phyloP scores from a whole-genome alignment of 2,113 vertebrate species.

The Cricetomys ansorgei region DNA sequence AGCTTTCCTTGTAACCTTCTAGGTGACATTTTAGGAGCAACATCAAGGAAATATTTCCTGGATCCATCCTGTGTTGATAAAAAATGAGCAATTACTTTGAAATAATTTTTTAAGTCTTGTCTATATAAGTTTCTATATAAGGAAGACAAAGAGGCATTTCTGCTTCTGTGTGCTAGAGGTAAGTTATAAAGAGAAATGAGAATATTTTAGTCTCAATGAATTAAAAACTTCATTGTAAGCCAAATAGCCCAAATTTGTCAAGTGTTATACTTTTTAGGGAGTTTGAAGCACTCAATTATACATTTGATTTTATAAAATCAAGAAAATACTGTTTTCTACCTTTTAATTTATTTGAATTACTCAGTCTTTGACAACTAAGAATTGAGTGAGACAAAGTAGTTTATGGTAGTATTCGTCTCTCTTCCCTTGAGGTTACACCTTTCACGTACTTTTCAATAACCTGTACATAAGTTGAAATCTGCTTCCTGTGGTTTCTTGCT shows the following conservation, averaged over 20 bases:
- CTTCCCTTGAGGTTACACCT: neutral
- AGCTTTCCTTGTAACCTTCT: neutral
- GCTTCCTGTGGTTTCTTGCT: neutral
- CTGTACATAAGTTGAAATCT: neutral
- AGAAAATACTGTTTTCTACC: neutral
- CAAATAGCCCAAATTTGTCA: neutral
- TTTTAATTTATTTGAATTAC: neutral
- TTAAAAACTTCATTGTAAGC: conserved; percentile 21
- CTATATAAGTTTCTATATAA: conserved; percentile 63
- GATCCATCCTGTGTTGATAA: neutral
- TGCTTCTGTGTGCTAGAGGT: neutral
- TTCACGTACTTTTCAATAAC: neutral
- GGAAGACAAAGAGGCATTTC: conserved; percentile 50
- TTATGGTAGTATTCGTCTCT: neutral
- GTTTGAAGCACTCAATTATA: neutral
- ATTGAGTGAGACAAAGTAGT: neutral
- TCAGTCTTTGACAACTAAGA: neutral
- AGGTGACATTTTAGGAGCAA: conserved; percentile 42
- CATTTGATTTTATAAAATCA: neutral
- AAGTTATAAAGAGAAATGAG: conserved; percentile 38
- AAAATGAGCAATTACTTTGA: conserved; percentile 35
- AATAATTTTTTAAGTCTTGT: conserved; percentile 49
- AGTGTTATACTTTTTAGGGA: conserved; percentile 15
- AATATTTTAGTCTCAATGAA: neutral
- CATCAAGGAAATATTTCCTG: conserved; percentile 35